Percentiles rank a stretch among this genome's conserved stretches.
phyloP scores from a whole-genome alignment of 1,140 invertebrate genomes.

The Drosophila teissieri region DNA sequence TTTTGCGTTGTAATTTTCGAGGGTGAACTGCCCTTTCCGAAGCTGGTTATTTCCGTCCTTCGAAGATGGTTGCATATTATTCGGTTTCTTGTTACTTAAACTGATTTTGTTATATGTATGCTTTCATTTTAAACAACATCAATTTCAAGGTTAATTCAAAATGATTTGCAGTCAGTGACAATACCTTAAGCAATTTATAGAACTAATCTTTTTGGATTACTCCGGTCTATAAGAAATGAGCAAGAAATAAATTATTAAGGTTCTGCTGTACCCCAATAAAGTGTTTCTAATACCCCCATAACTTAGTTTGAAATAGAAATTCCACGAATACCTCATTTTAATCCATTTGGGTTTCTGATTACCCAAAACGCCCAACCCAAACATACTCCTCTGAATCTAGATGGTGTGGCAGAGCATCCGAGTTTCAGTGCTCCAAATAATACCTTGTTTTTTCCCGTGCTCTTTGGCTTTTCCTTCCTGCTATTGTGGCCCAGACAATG shows the following conservation, averaged over 20 bases:
- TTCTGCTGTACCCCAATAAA: not conserved
- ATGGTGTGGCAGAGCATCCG: slow-evolving; percentile 18
- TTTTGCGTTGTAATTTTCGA: slow-evolving; percentile 34
- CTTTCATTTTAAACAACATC: not conserved
- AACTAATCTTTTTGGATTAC: not conserved
- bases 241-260: not conserved
- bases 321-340: not conserved
- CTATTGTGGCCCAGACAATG: slow-evolving; percentile 62
- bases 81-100: not conserved
- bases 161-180: not conserved
- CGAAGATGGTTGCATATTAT: not conserved
- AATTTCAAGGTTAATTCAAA: not conserved
- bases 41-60: not conserved
- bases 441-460: slow-evolving; percentile 19
- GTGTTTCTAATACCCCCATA: not conserved
- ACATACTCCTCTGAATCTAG: not conserved
- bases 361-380: not conserved
- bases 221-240: not conserved
- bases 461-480: slow-evolving; percentile 57
- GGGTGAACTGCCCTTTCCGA: slow-evolving; percentile 15
- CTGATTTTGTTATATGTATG: not conserved
- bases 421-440: slow-evolving; percentile 3
- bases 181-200: not conserved
- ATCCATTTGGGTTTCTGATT: slow-evolving; percentile 1
- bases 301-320: not conserved